Evolutionary conservation across 2,797 vertebrate genomes (phyloP), one percentile per base, ranked within the genome.

Genomic region (Podarcis siculus): DNA sequence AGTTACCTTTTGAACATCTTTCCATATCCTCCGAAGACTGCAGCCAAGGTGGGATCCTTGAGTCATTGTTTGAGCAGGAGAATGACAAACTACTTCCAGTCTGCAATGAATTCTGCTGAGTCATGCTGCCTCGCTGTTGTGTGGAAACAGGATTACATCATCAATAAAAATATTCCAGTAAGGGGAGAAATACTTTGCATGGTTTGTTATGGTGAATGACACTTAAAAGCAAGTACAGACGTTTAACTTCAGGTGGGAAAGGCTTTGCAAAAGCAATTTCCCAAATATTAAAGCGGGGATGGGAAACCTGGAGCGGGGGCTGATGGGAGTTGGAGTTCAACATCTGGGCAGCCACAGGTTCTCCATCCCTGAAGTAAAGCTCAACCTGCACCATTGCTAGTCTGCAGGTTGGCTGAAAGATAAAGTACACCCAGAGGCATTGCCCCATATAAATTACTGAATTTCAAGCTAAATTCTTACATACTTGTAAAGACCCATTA

Each of bases 11-110:
- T 66, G 98, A 98, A 95, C 99, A 99, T 93, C 97, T 98, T 94
- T 99, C 98, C 98, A 99, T 98, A 94, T 99, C 98, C 13, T 98
- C 98, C 69, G 98, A 98, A 86, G 98, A 98, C 96, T 99, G 98
- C 5, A 99, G 96, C 98, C 98, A 99, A 83, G 98, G 97, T 0
- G 98, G 97, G 78, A 99, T 97, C 90, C 98, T 98, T 58, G 97
- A 96, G 90, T 99, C 98, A 80, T 97, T 98, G 93, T 93, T 97
- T 0, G 93, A 97, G 93, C 97, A 98, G 94, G 96, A 95, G 87
- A 97, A 96, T 0, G 98, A 97, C 27, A 98, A 95, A 90, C 90
- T 96, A 89, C 96, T 97, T 84, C 97, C 96, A 32, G 97, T 87
- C 93, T 97, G 97, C 45, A 97, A 92, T 0, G 98, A 98, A 89